Evolutionary conservation across 2,888 invertebrate genomes (phyloP), one percentile per base, ranked within the genome.

Genomic region (Gymnoscelis rufifasciata): DNA sequence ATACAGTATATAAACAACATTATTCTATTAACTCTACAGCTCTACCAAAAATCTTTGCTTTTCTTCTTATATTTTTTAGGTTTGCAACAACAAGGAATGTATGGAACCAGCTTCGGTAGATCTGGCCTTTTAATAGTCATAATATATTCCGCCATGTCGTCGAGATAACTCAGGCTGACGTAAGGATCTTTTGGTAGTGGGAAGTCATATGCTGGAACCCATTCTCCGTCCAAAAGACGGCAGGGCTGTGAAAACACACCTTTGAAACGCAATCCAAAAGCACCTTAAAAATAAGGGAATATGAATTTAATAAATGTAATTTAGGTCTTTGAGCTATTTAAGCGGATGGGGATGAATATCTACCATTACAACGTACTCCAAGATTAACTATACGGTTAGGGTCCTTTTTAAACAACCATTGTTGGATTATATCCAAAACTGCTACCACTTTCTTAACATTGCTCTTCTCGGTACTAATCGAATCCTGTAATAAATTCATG

Each of bases 191-290:
- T 77, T 2, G 88, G 86, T 45, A 71, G 19, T 43, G 75, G 54
- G 59, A 62, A 87, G 51, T 78, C 63, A 27, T 43, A 59, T 7
- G 82, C 84, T 13, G 90, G 90, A 43, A 53, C 58, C 90, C 90
- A 91, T 53, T 61, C 56, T 13, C 77, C 80, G 41, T 82, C 61
- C 30, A 76, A 59, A 27, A 86, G 71, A 39, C 71, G 76, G 67
- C 78, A 84, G 4, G 91, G 91, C 67, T 91, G 91, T 0, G 91
- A 91, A 74, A 91, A 91, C 35, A 80, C 70, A 6, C 91, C 79
- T 33, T 88, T 74, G 48, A 86, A 76, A 1, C 81, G 75, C 52
- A 91, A 79, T 38, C 88, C 90, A 70, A 90, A 91, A 7, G 88
- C 70, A 27, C 91, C 90, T 90, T 62, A 13, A 28, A 28, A 12